These are phyloP conservation scores for Oscheius sp. DNA, from an alignment of 2,888 invertebrate genomes.

Conservation along the genomic window DNA sequence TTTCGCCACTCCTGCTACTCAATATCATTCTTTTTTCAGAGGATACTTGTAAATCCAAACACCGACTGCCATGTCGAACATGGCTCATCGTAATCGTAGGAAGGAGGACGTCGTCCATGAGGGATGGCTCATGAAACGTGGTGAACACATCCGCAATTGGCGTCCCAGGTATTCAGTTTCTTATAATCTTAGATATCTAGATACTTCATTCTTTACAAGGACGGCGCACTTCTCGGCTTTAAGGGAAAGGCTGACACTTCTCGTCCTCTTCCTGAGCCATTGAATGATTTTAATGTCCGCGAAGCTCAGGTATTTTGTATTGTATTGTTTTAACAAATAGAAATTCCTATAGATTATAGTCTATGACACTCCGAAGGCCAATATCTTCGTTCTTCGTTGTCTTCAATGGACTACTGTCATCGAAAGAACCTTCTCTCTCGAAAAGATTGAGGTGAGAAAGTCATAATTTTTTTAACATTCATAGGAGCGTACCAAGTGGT, in stretches of 20 bases:
- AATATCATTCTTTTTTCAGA: no score
- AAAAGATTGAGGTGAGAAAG: slow-evolving; percentile 76
- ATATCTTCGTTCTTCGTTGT: slow-evolving; percentile 93
- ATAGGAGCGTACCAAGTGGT: slow-evolving; percentile 6
- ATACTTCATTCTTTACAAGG: slow-evolving; percentile 91
- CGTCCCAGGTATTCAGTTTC: slow-evolving; percentile 77
- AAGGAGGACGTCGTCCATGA: slow-evolving; percentile 80
- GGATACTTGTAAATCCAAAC: not conserved
- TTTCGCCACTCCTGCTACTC: no score
- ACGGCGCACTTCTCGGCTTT: slow-evolving; percentile 93
- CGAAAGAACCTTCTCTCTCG: slow-evolving; percentile 94
- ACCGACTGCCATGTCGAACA: slow-evolving; percentile 6
- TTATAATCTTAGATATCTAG: slow-evolving; percentile 7
- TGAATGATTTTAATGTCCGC: slow-evolving; percentile 96
- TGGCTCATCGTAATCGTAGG: not conserved
- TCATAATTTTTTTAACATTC: not conserved
- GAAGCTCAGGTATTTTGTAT: slow-evolving; percentile 72
- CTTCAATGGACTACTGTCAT: slow-evolving; percentile 97
- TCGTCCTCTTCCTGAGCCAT: slow-evolving; percentile 77
- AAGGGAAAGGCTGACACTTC: slow-evolving; percentile 83
- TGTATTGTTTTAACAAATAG: slow-evolving; percentile 70
- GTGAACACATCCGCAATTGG: slow-evolving; percentile 99
- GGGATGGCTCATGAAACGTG: slow-evolving; percentile 92
- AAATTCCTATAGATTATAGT: not conserved
- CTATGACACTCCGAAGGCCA: slow-evolving; percentile 87